Conservation (phyloP, 2,797 vertebrate species). For the Thunnus albacares region DNA sequence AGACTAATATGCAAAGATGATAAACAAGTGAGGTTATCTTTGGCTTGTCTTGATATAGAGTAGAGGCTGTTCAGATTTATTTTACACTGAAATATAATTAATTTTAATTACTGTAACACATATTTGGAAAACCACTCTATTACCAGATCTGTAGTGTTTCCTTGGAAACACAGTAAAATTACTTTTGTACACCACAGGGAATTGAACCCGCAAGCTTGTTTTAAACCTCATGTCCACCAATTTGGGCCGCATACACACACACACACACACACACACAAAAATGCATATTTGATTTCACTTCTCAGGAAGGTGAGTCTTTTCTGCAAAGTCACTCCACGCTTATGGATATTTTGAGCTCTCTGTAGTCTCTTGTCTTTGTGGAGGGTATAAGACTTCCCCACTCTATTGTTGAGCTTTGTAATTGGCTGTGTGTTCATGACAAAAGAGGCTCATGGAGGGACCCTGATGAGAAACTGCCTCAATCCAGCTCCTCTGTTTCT, state of each 20-base stretch:
- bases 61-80: conserved; percentile 67
- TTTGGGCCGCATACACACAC: conserved; percentile 18
- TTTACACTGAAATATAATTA: conserved; percentile 64
- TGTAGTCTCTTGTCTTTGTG: conserved; percentile 73
- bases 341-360: conserved; percentile 76
- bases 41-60: conserved; percentile 61
- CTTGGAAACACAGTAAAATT: conserved; percentile 43
- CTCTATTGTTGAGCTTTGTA: conserved; percentile 84
- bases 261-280: conserved; percentile 3
- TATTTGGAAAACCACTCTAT: conserved; percentile 58
- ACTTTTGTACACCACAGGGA: conserved; percentile 41
- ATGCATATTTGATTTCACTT: conserved; percentile 62
- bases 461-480: conserved; percentile 83
- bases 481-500: conserved; percentile 83
- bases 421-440: conserved; percentile 85
- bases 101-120: conserved; percentile 74
- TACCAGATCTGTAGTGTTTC: conserved; percentile 41
- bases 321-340: conserved; percentile 69
- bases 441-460: conserved; percentile 82
- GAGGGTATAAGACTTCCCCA: conserved; percentile 77
- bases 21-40: conserved; percentile 78
- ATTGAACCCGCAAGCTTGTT: conserved; percentile 36
- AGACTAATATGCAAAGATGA: conserved; percentile 81
- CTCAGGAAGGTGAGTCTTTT: conserved; percentile 59
- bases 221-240: conserved; percentile 46